Base-by-base conservation (phyloP, 2,888 invertebrate genomes). In the Cataglyphis rosenhaueri region DNA sequence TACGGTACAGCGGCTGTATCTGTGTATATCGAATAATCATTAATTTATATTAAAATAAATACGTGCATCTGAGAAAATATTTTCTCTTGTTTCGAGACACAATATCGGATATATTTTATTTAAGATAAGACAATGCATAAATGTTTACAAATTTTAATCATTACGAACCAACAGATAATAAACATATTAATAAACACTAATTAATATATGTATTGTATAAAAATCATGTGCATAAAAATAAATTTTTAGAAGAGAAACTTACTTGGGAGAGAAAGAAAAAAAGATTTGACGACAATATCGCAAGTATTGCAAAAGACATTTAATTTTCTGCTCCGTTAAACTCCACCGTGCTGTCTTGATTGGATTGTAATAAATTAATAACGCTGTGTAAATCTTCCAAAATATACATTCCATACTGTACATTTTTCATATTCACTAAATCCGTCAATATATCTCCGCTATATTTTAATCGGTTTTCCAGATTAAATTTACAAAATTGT, bases 301-400 rank as follows among this genome's bases (percentile, higher is more conserved):
- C 35, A 2, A 59, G 18, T 44, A 32, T 41, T 44, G 35, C 32
- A 25, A 59, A 38, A 38, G 71, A 71, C 71, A 35, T 59, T 44
- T 76, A 68, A 68, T 59, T 59, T 29, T 59, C 78, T 4, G 55
- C 29, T 70, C 57, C 21, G 70, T 68, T 68, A n/a, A 52, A 3
- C n/a, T 8, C 9, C 8, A 76, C 18, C 25, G 35, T 18, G 21
- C 15, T 70, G 25, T n/a, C n/a, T 71, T n/a, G 44, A 79, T 71
- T 59, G 78, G 32, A 59, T 44, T 38, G 21, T 59, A 70, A 78
- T 70, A 79, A 79, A 79, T 71, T 79, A 44, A 44, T 71, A n/a
- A 70, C 4, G 18, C n/a, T 35, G 38, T 68, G 55, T 44, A 71
- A 59, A 32, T 12, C 32, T 59, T 76, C 38, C 44, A 8, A 79